Evolutionary conservation across 2,797 vertebrate genomes (phyloP).

Genomic region (Syngnathus acus): DNA sequence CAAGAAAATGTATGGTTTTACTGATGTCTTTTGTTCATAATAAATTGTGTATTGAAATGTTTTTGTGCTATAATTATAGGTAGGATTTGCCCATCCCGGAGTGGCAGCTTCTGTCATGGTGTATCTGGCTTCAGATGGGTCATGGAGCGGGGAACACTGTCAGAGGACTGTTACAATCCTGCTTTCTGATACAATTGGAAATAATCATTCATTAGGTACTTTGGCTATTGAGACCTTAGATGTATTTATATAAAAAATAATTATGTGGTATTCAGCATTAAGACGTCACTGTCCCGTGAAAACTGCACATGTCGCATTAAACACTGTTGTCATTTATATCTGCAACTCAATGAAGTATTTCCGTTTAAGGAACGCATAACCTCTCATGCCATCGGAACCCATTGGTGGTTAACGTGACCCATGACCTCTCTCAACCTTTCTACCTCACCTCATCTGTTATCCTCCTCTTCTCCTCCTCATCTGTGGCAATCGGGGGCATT

Average conservation of each 20-base stretch:
- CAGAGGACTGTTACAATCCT: conserved; percentile 71
- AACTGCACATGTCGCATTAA: not conserved
- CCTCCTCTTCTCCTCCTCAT: conserved; percentile 80
- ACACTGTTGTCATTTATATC: not conserved
- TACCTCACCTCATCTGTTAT: conserved; percentile 67
- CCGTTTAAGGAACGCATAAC: conserved; percentile 71
- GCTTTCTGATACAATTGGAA: conserved; percentile 70
- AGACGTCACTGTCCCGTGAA: not conserved
- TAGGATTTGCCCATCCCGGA: conserved; percentile 79
- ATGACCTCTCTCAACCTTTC: conserved; percentile 59
- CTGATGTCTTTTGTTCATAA: no score
- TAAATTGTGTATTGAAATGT: not conserved
- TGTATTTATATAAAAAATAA: not conserved
- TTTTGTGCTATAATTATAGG: conserved; percentile 55
- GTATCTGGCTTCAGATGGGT: conserved; percentile 82
- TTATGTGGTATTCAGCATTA: not conserved
- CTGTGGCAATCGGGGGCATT: conserved; percentile 80
- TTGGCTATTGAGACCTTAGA: not conserved
- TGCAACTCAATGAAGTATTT: not conserved
- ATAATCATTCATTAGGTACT: conserved; percentile 81
- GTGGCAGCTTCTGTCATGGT: conserved; percentile 80
- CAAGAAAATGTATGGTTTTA: no score
- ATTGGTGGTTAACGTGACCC: conserved; percentile 75
- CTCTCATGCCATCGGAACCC: conserved; percentile 85
- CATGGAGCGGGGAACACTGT: conserved; percentile 59